Evolutionary conservation across 2,888 invertebrate genomes (phyloP).

Genomic region (Baccha elongata): DNA sequence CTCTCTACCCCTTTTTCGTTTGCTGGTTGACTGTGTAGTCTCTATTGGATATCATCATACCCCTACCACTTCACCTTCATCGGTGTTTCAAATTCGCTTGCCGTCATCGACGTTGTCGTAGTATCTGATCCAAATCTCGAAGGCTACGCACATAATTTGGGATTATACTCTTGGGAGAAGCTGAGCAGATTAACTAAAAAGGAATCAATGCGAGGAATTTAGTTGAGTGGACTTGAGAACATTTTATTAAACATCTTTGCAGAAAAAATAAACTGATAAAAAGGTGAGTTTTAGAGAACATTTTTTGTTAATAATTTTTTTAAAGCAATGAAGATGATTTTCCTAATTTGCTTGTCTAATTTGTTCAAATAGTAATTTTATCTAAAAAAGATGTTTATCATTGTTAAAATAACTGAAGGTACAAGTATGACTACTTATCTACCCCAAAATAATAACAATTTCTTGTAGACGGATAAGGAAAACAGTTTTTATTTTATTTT

Average conservation of each 20-base stretch:
- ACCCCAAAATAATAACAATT: too few species aligned
- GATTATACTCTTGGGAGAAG: constrained; percentile 56
- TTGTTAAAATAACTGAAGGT: too few species aligned
- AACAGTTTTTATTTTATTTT: too few species aligned
- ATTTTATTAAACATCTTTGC: constrained; percentile 42
- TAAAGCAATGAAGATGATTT: neutral
- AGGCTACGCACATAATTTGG: constrained; percentile 43
- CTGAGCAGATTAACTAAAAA: constrained; percentile 8
- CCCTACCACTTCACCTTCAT: neutral
- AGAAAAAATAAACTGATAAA: constrained; percentile 55
- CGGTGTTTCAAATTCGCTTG: constrained; percentile 8
- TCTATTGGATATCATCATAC: neutral
- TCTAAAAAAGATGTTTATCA: too few species aligned
- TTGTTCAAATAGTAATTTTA: too few species aligned
- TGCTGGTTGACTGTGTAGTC: constrained; percentile 15
- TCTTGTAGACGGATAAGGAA: too few species aligned
- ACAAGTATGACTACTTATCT: too few species aligned
- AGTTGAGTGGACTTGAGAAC: constrained; percentile 43
- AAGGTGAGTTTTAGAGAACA: constrained; percentile 39
- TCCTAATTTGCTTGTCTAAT: too few species aligned
- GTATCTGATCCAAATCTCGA: constrained; percentile 30
- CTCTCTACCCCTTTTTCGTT: neutral
- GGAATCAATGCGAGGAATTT: constrained; percentile 62
- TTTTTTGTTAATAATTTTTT: neutral
- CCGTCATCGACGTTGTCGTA: constrained; percentile 8